Evolutionary conservation across 2,888 invertebrate genomes (phyloP).

Genomic region (Biston betularia): DNA sequence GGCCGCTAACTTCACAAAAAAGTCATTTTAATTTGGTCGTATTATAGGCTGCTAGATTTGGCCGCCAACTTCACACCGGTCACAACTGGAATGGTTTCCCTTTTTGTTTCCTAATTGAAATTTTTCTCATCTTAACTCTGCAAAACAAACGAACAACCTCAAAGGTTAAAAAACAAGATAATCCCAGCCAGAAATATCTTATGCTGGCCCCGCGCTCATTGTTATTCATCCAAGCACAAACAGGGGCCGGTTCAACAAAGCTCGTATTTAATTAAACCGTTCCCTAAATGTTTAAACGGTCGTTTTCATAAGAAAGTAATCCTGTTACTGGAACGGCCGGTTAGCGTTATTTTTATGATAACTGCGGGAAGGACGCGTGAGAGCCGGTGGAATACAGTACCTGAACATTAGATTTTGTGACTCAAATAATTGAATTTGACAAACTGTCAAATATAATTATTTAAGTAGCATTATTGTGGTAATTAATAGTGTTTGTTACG

Average conservation of each 20-base stretch:
- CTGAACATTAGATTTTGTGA: neutral
- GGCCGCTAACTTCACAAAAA: too few species aligned
- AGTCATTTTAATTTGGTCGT: too few species aligned
- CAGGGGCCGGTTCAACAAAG: constrained; percentile 20
- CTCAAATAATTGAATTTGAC: too few species aligned
- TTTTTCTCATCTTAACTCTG: neutral
- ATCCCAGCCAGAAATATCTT: constrained; percentile 3
- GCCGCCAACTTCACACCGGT: too few species aligned
- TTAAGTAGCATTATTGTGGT: too few species aligned
- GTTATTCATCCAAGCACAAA: constrained; percentile 20
- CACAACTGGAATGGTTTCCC: neutral
- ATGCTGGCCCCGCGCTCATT: constrained; percentile 17
- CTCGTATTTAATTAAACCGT: constrained; percentile 34
- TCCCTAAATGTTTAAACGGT: constrained; percentile 32
- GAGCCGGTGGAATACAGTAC: constrained; percentile 2
- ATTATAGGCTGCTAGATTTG: too few species aligned
- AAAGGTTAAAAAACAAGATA: constrained; percentile 18
- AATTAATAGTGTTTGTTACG: too few species aligned
- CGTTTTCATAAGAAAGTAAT: constrained; percentile 35
- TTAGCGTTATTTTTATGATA: constrained; percentile 44
- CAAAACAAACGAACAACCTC: constrained; percentile 1
- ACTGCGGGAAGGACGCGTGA: constrained; percentile 18
- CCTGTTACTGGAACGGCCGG: constrained; percentile 36
- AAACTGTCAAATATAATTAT: too few species aligned
- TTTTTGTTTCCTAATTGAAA: neutral